Evolutionary conservation across 2,888 invertebrate species (phyloP).

Genomic region (Ormyrus nitidulus): DNA sequence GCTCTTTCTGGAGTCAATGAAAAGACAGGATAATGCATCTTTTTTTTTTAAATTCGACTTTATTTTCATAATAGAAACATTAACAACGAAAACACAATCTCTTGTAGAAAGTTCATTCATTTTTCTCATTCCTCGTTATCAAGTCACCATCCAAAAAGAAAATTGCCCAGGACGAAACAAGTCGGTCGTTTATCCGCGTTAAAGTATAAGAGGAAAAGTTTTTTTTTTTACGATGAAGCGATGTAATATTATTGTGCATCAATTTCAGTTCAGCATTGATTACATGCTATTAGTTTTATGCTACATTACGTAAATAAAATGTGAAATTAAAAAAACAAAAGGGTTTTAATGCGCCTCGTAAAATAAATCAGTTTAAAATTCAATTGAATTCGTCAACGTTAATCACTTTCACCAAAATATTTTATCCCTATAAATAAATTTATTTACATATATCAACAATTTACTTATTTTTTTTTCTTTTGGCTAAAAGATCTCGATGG

Average conservation of each 20-base stretch:
- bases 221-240: too few relatives aligned
- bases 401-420: slow-evolving; percentile 42
- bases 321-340: too few relatives aligned
- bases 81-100: slow-evolving; percentile 49
- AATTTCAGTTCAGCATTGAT: too few relatives aligned
- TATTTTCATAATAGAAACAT: slow-evolving; percentile 51
- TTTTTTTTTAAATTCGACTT: slow-evolving; percentile 43
- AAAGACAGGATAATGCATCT: slow-evolving; percentile 3
- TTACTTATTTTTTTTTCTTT: slow-evolving; percentile 27
- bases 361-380: too few relatives aligned
- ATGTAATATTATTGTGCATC: too few relatives aligned
- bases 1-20: slow-evolving; percentile 30
- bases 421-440: slow-evolving; percentile 47
- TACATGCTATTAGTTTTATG: too few relatives aligned
- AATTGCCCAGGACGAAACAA: too few relatives aligned
- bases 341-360: too few relatives aligned
- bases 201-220: too few relatives aligned
- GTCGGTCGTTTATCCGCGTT: too few relatives aligned
- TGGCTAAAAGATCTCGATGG: slow-evolving; percentile 37
- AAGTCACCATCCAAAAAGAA: not conserved
- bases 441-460: slow-evolving; percentile 55
- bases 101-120: slow-evolving; percentile 43
- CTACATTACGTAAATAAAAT: too few relatives aligned
- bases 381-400: not conserved
- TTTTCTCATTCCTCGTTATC: slow-evolving; percentile 28